Conservation (phyloP, 2,113 vertebrate species). For the Rhynchopsitta pachyrhyncha region DNA sequence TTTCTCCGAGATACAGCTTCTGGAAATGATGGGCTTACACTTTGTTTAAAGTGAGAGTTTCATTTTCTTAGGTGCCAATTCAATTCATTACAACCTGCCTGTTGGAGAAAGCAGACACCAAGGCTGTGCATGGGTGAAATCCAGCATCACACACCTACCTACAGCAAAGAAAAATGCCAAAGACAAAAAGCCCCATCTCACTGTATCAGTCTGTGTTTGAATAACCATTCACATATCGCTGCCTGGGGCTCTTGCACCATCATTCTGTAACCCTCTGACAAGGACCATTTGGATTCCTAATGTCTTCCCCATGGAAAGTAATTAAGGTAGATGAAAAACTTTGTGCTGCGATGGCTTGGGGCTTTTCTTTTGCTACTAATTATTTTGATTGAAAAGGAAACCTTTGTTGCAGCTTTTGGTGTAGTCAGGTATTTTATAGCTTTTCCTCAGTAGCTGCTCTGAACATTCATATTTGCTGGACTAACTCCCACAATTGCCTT, state of each 20-base stretch:
- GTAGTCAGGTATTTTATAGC: neutral
- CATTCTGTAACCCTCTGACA: neutral
- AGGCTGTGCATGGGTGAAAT: neutral
- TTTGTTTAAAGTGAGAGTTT: neutral
- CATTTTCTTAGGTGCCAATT: neutral
- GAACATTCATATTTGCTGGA: neutral
- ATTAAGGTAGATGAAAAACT: neutral
- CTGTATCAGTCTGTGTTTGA: neutral
- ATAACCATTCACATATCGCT: neutral
- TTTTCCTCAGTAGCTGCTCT: neutral
- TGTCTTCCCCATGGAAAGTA: neutral
- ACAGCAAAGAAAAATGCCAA: neutral
- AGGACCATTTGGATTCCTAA: neutral
- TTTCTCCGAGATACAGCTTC: neutral
- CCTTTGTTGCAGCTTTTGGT: neutral
- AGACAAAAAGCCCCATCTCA: neutral
- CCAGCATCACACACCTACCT: neutral
- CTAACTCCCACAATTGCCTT: rapidly evolving
- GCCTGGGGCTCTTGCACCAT: neutral
- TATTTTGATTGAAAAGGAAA: neutral
- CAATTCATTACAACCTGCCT: neutral
- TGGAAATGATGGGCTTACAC: neutral
- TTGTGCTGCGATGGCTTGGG: neutral
- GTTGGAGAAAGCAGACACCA: neutral
- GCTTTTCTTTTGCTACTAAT: neutral